Evolutionary conservation across 2,797 vertebrate genomes (phyloP).

Genomic region (Poeciliopsis paucimaculata): DNA sequence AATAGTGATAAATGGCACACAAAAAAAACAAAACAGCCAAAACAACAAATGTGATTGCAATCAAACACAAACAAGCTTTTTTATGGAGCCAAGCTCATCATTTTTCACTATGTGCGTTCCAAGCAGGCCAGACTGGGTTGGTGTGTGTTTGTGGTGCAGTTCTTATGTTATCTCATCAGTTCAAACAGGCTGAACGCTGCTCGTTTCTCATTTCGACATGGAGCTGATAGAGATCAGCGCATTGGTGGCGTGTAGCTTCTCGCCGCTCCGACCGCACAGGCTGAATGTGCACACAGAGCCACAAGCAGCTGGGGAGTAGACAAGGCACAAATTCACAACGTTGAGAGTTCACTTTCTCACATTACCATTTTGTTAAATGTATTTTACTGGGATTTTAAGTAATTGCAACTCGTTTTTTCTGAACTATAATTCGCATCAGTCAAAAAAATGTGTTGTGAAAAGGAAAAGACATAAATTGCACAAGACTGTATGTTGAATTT

Average conservation of each 20-base stretch:
- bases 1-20: slow-evolving; percentile 47
- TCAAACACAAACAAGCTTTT: slow-evolving; percentile 59
- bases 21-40: slow-evolving; percentile 20
- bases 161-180: slow-evolving; percentile 55
- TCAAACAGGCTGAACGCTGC: slow-evolving; percentile 42
- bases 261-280: slow-evolving; percentile 24
- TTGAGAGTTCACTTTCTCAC: too few relatives aligned
- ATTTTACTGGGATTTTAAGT: background rate
- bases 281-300: slow-evolving; percentile 14
- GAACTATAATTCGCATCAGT: background rate
- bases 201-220: slow-evolving; percentile 48
- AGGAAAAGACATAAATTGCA: background rate
- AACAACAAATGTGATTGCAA: slow-evolving; percentile 52
- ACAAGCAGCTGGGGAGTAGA: background rate
- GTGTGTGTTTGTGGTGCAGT: slow-evolving; percentile 17
- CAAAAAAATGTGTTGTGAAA: background rate
- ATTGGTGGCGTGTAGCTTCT: slow-evolving; percentile 29
- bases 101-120: slow-evolving; percentile 16
- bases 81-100: slow-evolving; percentile 15
- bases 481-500: too few relatives aligned
- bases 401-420: background rate
- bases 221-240: slow-evolving; percentile 54
- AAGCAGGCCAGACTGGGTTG: slow-evolving; percentile 23
- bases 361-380: too few relatives aligned
- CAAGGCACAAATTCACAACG: background rate